A percentile compares a stretch with the other conserved stretches of the same genome.
Evolutionary conservation across 2,888 invertebrate genomes (phyloP).

Genomic region (Acleris cristana): DNA sequence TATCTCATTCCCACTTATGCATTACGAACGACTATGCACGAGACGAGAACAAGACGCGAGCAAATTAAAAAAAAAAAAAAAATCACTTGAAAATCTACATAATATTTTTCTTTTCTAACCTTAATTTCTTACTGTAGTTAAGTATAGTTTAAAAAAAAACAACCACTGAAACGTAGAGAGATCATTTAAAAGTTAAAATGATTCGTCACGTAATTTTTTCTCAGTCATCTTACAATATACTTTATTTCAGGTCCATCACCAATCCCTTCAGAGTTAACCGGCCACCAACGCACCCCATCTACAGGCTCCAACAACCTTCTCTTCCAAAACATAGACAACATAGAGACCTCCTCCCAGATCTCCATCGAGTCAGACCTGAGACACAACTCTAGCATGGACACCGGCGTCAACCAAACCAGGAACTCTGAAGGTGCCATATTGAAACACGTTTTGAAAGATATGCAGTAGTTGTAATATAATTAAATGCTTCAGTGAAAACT

Average conservation of each 20-base stretch:
- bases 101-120: too few relatives aligned
- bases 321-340: slow-evolving; percentile 65
- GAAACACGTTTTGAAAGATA: slow-evolving; percentile 76
- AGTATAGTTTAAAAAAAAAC: too few relatives aligned
- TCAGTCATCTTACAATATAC: background rate
- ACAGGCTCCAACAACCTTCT: slow-evolving; percentile 73
- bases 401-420: slow-evolving; percentile 73
- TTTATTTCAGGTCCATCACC: slow-evolving; percentile 60
- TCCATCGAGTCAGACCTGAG: slow-evolving; percentile 61
- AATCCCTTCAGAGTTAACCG: slow-evolving; percentile 44
- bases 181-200: too few relatives aligned
- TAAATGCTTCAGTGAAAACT: background rate
- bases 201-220: too few relatives aligned
- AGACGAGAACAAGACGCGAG: too few relatives aligned
- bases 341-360: slow-evolving; percentile 63
- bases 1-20: too few relatives aligned
- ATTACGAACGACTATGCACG: too few relatives aligned
- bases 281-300: slow-evolving; percentile 69
- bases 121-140: too few relatives aligned
- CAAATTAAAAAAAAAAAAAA: too few relatives aligned
- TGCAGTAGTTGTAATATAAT: slow-evolving; percentile 51
- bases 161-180: too few relatives aligned
- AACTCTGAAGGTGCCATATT: slow-evolving; percentile 77
- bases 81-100: too few relatives aligned
- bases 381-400: slow-evolving; percentile 54